Percentiles rank a stretch among this genome's conserved stretches.
Conservation (phyloP, 2,113 vertebrate genomes). For the Saccopteryx leptura region DNA sequence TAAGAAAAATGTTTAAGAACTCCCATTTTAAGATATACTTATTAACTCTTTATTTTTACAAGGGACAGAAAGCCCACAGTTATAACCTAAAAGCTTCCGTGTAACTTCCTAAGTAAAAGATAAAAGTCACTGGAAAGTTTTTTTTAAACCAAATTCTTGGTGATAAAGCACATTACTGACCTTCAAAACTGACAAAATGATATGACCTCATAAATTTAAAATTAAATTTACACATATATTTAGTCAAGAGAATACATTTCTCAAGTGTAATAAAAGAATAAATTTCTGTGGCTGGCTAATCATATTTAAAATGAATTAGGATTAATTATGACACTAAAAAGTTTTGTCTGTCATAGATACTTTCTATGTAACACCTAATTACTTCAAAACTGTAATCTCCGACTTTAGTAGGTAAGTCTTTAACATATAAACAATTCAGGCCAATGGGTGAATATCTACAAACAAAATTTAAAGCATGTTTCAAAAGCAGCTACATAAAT, state of each 20-base stretch:
- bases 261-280: conserved; percentile 4
- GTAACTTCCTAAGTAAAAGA: not conserved
- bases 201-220: not conserved
- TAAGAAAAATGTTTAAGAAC: not conserved
- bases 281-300: not conserved
- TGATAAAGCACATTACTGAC: not conserved
- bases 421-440: not conserved
- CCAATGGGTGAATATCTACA: not conserved
- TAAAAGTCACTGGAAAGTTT: not conserved
- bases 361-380: not conserved
- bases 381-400: not conserved
- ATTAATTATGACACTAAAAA: conserved; percentile 30
- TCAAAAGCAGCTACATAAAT: conserved; percentile 21
- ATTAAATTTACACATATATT: not conserved
- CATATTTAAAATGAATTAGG: conserved; percentile 14
- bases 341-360: not conserved
- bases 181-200: conserved; percentile 16
- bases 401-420: not conserved
- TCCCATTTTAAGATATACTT: not conserved
- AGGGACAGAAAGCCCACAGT: not conserved
- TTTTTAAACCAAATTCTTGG: not conserved
- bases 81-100: not conserved
- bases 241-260: conserved; percentile 20
- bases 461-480: conserved; percentile 16
- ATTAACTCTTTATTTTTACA: conserved; percentile 11